Base-by-base conservation (phyloP, 2,113 vertebrate genomes). In the Ictalurus punctatus region DNA sequence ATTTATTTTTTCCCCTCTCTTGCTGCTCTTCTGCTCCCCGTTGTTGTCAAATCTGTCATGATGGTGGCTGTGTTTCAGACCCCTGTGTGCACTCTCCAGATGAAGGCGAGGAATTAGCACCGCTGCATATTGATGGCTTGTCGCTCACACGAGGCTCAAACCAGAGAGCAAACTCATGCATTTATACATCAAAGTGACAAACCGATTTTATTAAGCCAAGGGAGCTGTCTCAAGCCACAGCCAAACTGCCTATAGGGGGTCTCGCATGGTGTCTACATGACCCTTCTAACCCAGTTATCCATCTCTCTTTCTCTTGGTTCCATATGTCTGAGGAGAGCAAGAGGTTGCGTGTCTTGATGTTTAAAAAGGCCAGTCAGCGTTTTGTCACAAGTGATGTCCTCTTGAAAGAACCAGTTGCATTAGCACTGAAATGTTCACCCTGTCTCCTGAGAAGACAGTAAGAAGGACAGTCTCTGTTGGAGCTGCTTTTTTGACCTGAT, bases 101-200 rank as follows among this genome's bases (percentile, higher is more conserved):
- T 84, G 80, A 94, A 92, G 91, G 67, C 23, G 69, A 93, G 73
- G 88, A 94, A 93, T 95, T 93, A 94, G 86, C 23, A 82, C 79
- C 84, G 74, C 87, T 92, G 92, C 91, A 94, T 95, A 93, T 92
- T 93, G 92, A 93, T 94, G 91, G 83, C 71, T 69, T 56, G 71
- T 91, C 84, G 4, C 44, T 92, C 85, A 13, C n/a, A 34, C 56
- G 82, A 81, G 52, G 85, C 87, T 92, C 88, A 83, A 90, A 92
- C 90, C 87, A 65, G 37, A 65, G 91, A 61, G 30, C 83, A 76
- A 86, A 87, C 92, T 94, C 88, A 91, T 95, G 89, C 91, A 94
- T 95, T 94, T 92, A 94, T 94, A 92, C 92, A 95, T 94, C 93
- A 94, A 92, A 93, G 90, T 83, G 80, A 88, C 86, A 92, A 93